These are phyloP conservation scores for Martes martes DNA, from an alignment of 2,113 vertebrate species.

Conservation along the genomic window DNA sequence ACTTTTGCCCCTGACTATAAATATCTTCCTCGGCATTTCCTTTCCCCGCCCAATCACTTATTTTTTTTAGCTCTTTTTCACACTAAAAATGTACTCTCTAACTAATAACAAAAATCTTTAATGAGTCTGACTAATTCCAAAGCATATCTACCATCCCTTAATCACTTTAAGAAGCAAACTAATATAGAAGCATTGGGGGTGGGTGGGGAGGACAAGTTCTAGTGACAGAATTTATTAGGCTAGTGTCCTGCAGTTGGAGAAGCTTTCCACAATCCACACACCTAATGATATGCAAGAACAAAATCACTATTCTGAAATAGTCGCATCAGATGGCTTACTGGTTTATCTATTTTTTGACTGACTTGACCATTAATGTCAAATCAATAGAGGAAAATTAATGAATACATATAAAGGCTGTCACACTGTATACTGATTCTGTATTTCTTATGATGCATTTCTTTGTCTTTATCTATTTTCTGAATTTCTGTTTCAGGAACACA, in stretches of 20 bases:
- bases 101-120: background rate
- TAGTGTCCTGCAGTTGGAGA: background rate
- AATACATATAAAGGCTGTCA: background rate
- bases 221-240: background rate
- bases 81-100: background rate
- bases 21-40: background rate
- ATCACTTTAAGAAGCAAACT: background rate
- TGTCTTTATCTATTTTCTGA: background rate
- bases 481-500: background rate
- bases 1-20: background rate
- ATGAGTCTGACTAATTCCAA: background rate
- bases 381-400: background rate
- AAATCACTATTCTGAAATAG: background rate
- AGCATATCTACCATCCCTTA: background rate
- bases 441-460: constrained; percentile 1
- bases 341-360: background rate
- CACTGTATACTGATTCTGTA: background rate
- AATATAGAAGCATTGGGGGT: background rate
- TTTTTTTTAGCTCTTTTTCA: background rate
- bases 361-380: background rate
- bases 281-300: background rate
- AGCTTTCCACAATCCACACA: background rate
- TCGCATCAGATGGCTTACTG: background rate
- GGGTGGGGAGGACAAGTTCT: background rate
- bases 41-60: background rate